A percentile compares a stretch with the other conserved stretches of the same genome.
These are phyloP conservation scores for Melanotaenia duboulayi DNA, from an alignment of 2,113 vertebrate genomes.

Conservation along the genomic window DNA sequence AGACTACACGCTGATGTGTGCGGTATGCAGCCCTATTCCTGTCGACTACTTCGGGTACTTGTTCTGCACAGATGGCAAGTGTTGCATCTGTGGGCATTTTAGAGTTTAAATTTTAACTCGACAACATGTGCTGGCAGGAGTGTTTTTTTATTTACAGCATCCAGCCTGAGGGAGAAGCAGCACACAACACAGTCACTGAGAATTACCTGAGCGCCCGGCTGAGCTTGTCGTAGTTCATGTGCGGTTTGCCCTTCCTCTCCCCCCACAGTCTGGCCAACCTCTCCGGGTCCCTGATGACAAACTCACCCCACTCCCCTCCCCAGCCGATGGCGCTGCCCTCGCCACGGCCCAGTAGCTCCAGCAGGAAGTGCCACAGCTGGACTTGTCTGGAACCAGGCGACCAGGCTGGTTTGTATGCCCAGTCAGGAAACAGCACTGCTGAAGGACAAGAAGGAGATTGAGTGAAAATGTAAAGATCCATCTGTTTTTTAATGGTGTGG, in stretches of 20 bases:
- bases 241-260: slow-evolving; percentile 85
- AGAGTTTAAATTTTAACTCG: slow-evolving; percentile 38
- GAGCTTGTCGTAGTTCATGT: slow-evolving; percentile 88
- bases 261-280: slow-evolving; percentile 84
- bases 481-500: too few species aligned
- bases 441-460: slow-evolving; percentile 4
- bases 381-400: slow-evolving; percentile 84
- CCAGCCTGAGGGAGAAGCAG: slow-evolving; percentile 34
- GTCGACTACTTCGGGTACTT: background rate
- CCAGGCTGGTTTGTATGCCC: slow-evolving; percentile 85
- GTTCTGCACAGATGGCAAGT: slow-evolving; percentile 1
- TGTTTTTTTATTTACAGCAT: slow-evolving; percentile 20
- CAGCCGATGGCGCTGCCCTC: slow-evolving; percentile 81
- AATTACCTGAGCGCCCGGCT: slow-evolving; percentile 84
- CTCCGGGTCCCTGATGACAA: slow-evolving; percentile 84
- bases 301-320: slow-evolving; percentile 86
- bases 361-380: slow-evolving; percentile 86
- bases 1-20: slow-evolving; percentile 4
- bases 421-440: slow-evolving; percentile 83
- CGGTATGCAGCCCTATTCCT: slow-evolving; percentile 5
- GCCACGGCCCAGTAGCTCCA: slow-evolving; percentile 80
- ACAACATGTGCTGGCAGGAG: slow-evolving; percentile 23
- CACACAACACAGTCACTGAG: background rate
- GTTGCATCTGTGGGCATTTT: slow-evolving; percentile 37
- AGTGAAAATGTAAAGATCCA: background rate